These are phyloP conservation scores for Desmodus rotundus DNA, from an alignment of 2,113 vertebrate genomes.

Conservation along the genomic window DNA sequence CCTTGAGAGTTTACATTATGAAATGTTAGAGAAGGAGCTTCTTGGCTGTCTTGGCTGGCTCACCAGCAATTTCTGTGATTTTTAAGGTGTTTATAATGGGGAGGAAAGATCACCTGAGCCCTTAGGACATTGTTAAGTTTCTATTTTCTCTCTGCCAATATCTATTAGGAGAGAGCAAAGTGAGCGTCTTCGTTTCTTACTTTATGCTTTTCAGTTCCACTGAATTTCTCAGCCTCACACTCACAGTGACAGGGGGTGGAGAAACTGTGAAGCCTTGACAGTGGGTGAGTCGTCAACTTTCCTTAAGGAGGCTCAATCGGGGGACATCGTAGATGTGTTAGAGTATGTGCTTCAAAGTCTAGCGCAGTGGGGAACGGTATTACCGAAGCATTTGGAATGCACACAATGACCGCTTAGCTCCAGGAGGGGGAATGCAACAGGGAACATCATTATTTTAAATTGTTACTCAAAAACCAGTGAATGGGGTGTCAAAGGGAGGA, in stretches of 20 bases:
- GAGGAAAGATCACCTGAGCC: slow-evolving; percentile 12
- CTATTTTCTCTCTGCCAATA: slow-evolving; percentile 13
- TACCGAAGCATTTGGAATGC: not conserved
- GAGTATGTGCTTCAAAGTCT: not conserved
- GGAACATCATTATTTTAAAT: not conserved
- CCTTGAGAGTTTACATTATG: not conserved
- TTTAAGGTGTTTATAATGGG: slow-evolving; percentile 12
- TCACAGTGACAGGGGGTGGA: not conserved
- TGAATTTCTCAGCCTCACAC: not conserved
- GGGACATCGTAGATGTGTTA: not conserved
- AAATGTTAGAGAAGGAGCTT: not conserved
- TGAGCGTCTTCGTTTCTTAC: not conserved
- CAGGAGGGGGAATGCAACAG: not conserved
- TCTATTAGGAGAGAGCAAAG: not conserved
- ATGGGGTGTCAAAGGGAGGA: not conserved
- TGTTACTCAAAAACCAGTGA: not conserved
- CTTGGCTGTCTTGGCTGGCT: not conserved
- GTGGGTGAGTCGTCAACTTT: not conserved
- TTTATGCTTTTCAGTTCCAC: not conserved
- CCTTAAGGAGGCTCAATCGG: not conserved
- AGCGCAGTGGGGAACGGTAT: not conserved
- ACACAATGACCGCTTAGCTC: not conserved
- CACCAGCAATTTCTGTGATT: not conserved
- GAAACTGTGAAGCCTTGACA: not conserved
- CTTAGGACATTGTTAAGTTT: slow-evolving; percentile 19